Base-by-base conservation (phyloP, 2,113 vertebrate genomes). In the Eptesicus fuscus region DNA sequence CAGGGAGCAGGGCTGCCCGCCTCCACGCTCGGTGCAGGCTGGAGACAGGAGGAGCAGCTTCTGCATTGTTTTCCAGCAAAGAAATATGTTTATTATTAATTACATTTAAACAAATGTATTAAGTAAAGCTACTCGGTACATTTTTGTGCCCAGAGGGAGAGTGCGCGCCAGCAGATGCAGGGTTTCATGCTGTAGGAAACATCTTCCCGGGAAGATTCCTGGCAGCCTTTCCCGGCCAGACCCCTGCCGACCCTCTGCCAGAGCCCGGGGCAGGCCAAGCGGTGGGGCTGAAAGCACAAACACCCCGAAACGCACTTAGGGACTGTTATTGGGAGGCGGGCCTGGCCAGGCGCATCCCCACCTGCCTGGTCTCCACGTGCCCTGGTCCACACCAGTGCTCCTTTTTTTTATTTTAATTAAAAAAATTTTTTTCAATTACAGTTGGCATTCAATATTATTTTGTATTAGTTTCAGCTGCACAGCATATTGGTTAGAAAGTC, bases 51-150 rank as follows among this genome's bases (percentile, higher is more conserved):
- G 13, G 35, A 51, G 70, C 22, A 2, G 1, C 3, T 4, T 3
- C 67, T 25, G 2, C 0, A 0, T 22, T 20, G 32, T 56, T n/a
- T 8, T n/a, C n/a, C n/a, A n/a, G n/a, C n/a, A n/a, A n/a, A n/a
- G n/a, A n/a, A n/a, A n/a, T n/a, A n/a, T n/a, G n/a, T n/a, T n/a
- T n/a, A n/a, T n/a, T n/a, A n/a, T n/a, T n/a, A n/a, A n/a, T n/a
- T n/a, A n/a, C n/a, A n/a, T n/a, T n/a, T n/a, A n/a, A n/a, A n/a
- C n/a, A n/a, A n/a, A n/a, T n/a, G n/a, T n/a, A n/a, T n/a, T n/a
- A n/a, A n/a, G n/a, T n/a, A n/a, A n/a, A n/a, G n/a, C n/a, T n/a
- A n/a, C n/a, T n/a, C n/a, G n/a, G n/a, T n/a, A n/a, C n/a, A n/a
- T n/a, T n/a, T n/a, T 17, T 51, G 77, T 20, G 18, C 4, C 23